Conservation (phyloP, 2,888 invertebrate genomes). For the Caenorhabditis uteleia region DNA sequence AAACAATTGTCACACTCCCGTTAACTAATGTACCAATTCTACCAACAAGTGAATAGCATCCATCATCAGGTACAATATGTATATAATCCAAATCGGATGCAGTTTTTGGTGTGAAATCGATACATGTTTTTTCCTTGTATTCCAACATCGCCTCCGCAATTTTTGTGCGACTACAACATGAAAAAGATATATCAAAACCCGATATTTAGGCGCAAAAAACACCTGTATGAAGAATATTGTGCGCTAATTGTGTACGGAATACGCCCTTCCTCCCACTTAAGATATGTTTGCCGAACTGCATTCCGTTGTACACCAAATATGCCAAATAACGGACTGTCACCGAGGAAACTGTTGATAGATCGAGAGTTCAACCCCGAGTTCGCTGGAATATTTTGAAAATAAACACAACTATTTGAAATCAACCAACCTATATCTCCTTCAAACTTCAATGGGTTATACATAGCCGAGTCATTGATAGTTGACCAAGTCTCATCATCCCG, state of each 20-base stretch:
- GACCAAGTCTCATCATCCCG: conserved; percentile 34
- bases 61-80: conserved; percentile 69
- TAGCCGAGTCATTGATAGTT: conserved; percentile 60
- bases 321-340: conserved; percentile 50
- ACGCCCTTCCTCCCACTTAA: conserved; percentile 65
- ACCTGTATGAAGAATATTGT: conserved; percentile 63
- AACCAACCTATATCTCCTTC: conserved; percentile 66
- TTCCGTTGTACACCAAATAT: conserved; percentile 60
- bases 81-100: conserved; percentile 66
- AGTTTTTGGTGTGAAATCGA: conserved; percentile 64
- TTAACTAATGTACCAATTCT: conserved; percentile 51
- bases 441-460: conserved; percentile 64
- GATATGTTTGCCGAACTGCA: conserved; percentile 64
- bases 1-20: conserved; percentile 7
- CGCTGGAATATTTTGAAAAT: conserved; percentile 38
- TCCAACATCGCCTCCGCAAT: conserved; percentile 67
- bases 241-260: conserved; percentile 68
- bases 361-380: conserved; percentile 55
- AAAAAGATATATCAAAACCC: not conserved
- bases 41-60: conserved; percentile 69
- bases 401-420: not conserved
- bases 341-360: conserved; percentile 54
- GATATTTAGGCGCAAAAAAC: not conserved
- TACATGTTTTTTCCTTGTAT: conserved; percentile 63
- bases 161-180: conserved; percentile 60